Evolutionary conservation across 2,797 vertebrate genomes (phyloP).

Genomic region (Odontamblyopus lacepedii): DNA sequence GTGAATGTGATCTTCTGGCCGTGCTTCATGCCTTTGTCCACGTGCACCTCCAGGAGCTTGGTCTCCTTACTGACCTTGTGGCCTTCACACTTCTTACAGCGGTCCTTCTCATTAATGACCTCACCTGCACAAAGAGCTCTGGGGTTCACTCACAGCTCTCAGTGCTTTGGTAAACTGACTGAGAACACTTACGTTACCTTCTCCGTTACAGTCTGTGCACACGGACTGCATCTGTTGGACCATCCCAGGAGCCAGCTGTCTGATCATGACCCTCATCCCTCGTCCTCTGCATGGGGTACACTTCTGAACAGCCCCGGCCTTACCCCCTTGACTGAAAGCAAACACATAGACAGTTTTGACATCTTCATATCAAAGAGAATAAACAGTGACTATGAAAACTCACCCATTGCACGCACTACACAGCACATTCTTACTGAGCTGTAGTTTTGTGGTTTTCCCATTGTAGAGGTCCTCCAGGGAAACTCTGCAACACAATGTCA

Average conservation of each 20-base stretch:
- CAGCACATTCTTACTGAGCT: constrained; percentile 98
- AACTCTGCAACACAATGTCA: constrained; percentile 78
- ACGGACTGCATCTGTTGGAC: constrained; percentile 99
- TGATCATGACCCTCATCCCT: constrained; percentile 96
- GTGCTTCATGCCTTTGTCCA: constrained; percentile 99
- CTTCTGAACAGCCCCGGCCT: constrained; percentile 96
- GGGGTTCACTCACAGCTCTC: neutral
- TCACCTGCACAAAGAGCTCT: constrained; percentile 79
- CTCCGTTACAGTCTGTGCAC: constrained; percentile 96
- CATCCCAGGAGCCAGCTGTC: constrained; percentile 98
- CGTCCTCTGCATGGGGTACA: constrained; percentile 92
- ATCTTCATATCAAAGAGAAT: neutral
- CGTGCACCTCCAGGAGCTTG: constrained; percentile 97
- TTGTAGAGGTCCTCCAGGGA: constrained; percentile 99
- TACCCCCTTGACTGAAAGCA: constrained; percentile 89
- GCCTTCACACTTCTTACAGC: constrained; percentile 98
- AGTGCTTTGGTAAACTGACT: constrained; percentile 8
- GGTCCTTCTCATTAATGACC: constrained; percentile 98
- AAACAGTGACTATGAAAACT: constrained; percentile 62
- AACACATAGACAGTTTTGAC: constrained; percentile 6
- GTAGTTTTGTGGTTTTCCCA: constrained; percentile 98
- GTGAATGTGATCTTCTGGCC: constrained; percentile 97
- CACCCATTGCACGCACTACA: constrained; percentile 95
- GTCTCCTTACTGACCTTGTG: constrained; percentile 98
- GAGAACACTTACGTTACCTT: constrained; percentile 79